Conservation (phyloP, 2,797 vertebrate species). For the Hoplostethus mediterraneus region DNA sequence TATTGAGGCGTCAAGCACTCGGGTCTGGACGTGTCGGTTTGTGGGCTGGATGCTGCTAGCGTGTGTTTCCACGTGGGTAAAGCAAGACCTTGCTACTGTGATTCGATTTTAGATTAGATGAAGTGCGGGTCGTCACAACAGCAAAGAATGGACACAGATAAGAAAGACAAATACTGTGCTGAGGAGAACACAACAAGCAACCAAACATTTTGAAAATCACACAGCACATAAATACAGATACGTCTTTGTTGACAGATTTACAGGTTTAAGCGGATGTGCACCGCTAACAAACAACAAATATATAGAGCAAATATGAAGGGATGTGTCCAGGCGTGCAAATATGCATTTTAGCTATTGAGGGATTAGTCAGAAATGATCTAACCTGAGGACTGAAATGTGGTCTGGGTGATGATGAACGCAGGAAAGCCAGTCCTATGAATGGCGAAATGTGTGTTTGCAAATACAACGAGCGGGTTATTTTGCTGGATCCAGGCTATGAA, state of each 20-base stretch:
- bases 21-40: slow-evolving; percentile 7
- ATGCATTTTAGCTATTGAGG: slow-evolving; percentile 2
- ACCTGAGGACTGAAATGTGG: slow-evolving; percentile 1
- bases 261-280: background rate
- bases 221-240: too few species aligned
- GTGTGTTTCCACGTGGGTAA: background rate
- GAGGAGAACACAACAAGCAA: too few species aligned
- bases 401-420: slow-evolving; percentile 10
- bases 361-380: slow-evolving; percentile 13
- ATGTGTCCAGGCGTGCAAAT: background rate
- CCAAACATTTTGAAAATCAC: too few species aligned
- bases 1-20: slow-evolving; percentile 33
- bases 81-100: background rate
- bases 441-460: background rate
- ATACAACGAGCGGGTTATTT: slow-evolving; percentile 5
- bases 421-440: slow-evolving; percentile 1
- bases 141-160: too few species aligned
- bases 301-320: slow-evolving; percentile 15
- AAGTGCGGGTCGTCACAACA: background rate
- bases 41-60: slow-evolving; percentile 10
- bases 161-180: background rate
- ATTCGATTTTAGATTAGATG: background rate
- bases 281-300: slow-evolving; percentile 1
- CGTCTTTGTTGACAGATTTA: slow-evolving; percentile 1
- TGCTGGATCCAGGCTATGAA: slow-evolving; percentile 18